Conservation (phyloP, 2,888 invertebrate genomes). For the Eilema griseolum region DNA sequence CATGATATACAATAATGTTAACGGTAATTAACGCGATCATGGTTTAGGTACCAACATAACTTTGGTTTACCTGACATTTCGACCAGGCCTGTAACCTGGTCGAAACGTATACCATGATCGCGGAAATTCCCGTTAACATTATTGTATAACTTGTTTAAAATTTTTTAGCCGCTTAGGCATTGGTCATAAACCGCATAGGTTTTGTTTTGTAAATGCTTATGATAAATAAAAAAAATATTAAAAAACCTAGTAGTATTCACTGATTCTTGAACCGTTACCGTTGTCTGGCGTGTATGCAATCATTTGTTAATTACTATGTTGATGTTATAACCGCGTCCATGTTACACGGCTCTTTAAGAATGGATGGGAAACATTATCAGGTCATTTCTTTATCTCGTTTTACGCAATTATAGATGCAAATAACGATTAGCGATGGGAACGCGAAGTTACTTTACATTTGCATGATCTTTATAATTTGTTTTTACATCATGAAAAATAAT, state of each 20-base stretch:
- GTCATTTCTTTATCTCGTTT: not conserved
- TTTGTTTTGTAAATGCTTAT: too few species aligned
- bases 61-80: too few species aligned
- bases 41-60: too few species aligned
- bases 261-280: conserved; percentile 12
- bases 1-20: too few species aligned
- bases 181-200: too few species aligned
- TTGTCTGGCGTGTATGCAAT: conserved; percentile 8
- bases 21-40: too few species aligned
- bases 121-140: too few species aligned
- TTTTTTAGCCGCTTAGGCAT: too few species aligned
- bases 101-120: too few species aligned
- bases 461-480: not conserved
- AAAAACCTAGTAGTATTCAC: not conserved
- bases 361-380: conserved; percentile 15
- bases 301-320: conserved; percentile 18
- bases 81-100: too few species aligned
- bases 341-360: conserved; percentile 19
- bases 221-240: too few species aligned
- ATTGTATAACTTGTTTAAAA: too few species aligned
- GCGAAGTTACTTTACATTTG: not conserved
- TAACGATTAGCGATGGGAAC: not conserved
- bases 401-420: not conserved
- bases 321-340: conserved; percentile 8
- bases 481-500: not conserved